Conservation (phyloP, 2,113 vertebrate genomes). For the Phrynocephalus versicolor region DNA sequence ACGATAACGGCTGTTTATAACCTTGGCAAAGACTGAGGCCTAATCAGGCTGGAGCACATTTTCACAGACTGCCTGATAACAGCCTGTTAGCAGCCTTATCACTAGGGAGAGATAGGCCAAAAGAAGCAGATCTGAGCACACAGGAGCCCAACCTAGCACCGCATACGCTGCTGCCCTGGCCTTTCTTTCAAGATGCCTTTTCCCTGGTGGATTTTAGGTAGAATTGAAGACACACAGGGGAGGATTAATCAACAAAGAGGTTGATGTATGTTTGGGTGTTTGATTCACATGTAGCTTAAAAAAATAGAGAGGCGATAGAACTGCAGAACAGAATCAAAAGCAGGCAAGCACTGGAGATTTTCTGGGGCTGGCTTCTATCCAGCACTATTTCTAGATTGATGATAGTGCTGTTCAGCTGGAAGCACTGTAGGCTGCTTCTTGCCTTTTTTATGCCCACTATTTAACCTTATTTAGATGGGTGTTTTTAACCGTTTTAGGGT, state of each 20-base stretch:
- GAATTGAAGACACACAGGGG: slow-evolving; percentile 47
- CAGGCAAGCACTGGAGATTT: neutral
- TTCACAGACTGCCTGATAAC: slow-evolving; percentile 93
- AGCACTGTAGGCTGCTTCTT: neutral
- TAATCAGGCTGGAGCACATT: slow-evolving; percentile 99
- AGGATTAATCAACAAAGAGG: slow-evolving; percentile 57
- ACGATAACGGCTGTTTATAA: slow-evolving; percentile 99
- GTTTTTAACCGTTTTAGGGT: too few relatives aligned
- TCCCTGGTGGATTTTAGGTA: slow-evolving; percentile 60
- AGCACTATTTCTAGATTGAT: neutral
- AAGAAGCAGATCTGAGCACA: slow-evolving; percentile 83
- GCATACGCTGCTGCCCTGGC: slow-evolving; percentile 77
- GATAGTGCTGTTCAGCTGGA: neutral
- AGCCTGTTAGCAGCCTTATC: slow-evolving; percentile 96
- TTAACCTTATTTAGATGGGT: too few relatives aligned
- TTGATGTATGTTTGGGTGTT: slow-evolving; percentile 47
- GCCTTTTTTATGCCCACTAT: neutral
- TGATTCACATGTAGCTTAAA: slow-evolving; percentile 35
- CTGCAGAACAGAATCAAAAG: slow-evolving; percentile 53
- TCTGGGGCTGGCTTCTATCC: neutral
- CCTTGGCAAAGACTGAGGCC: slow-evolving; percentile 95
- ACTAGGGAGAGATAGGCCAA: slow-evolving; percentile 87
- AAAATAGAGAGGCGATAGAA: slow-evolving; percentile 36
- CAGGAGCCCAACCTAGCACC: slow-evolving; percentile 75
- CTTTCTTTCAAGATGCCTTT: slow-evolving; percentile 89